A percentile compares a stretch with the other conserved stretches of the same genome.
Conservation (phyloP, 2,888 invertebrate species). For the Thecocarcelia acutangulata region DNA sequence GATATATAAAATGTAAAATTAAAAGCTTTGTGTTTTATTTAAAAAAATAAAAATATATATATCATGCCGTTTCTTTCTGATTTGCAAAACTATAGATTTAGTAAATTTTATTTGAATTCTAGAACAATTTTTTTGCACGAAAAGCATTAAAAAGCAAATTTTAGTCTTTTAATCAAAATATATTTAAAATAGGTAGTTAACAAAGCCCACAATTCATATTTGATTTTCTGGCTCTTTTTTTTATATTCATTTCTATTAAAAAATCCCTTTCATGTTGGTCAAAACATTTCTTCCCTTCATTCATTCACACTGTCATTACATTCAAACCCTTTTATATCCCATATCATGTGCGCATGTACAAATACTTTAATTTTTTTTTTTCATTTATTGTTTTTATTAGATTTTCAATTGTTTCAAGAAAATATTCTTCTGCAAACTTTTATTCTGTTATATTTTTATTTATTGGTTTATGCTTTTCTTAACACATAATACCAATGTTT, state of each 20-base stretch:
- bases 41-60: too few species aligned
- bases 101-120: too few species aligned
- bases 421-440: constrained; percentile 11
- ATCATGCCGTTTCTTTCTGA: too few species aligned
- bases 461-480: constrained; percentile 4
- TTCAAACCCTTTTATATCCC: constrained; percentile 22
- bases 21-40: too few species aligned
- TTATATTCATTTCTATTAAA: neutral
- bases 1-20: too few species aligned
- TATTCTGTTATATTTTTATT: neutral
- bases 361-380: constrained; percentile 57
- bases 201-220: neutral
- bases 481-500: constrained; percentile 1
- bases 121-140: too few species aligned
- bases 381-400: constrained; percentile 31
- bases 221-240: neutral
- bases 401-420: constrained; percentile 1
- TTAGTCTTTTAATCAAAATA: too few species aligned
- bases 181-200: too few species aligned
- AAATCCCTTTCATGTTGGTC: neutral
- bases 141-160: too few species aligned
- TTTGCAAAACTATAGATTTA: too few species aligned
- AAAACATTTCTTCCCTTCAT: constrained; percentile 22
- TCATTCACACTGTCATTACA: constrained; percentile 44
- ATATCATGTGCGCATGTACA: constrained; percentile 58